Conservation (phyloP, 2,888 invertebrate species). For the Eupithecia subumbrata region DNA sequence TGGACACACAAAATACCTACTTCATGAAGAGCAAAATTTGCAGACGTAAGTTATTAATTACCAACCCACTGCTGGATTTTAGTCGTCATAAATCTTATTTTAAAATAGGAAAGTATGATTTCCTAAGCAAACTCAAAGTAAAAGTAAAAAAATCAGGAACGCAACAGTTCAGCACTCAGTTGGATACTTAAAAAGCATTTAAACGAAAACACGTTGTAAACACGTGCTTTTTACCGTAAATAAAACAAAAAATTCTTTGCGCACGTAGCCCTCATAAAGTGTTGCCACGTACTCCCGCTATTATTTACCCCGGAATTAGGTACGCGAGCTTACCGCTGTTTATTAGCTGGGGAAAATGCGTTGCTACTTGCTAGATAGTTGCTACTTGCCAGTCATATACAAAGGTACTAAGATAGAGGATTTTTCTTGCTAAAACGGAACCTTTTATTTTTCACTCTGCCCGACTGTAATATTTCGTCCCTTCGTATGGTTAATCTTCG, state of each 20-base stretch:
- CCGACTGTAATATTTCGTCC: background rate
- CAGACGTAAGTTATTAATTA: background rate
- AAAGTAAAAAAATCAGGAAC: background rate
- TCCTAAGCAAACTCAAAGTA: background rate
- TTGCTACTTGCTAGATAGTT: conserved; percentile 2
- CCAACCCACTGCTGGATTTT: background rate
- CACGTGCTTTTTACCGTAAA: conserved; percentile 31
- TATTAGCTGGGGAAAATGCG: conserved; percentile 45
- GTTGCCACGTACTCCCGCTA: conserved; percentile 61
- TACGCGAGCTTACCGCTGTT: conserved; percentile 51
- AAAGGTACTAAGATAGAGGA: background rate
- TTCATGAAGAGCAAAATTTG: background rate
- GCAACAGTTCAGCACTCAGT: background rate
- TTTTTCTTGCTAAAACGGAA: background rate
- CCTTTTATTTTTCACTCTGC: background rate
- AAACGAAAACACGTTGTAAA: conserved; percentile 35
- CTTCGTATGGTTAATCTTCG: background rate
- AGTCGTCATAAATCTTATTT: background rate
- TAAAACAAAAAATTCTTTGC: conserved; percentile 10
- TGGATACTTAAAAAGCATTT: conserved; percentile 8
- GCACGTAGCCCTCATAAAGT: conserved; percentile 56
- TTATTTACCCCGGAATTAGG: conserved; percentile 64
- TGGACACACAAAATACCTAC: background rate
- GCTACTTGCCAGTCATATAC: background rate
- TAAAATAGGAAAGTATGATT: background rate